Evolutionary conservation across 1,140 invertebrate genomes (phyloP).

Genomic region (Cydia fagiglandana): DNA sequence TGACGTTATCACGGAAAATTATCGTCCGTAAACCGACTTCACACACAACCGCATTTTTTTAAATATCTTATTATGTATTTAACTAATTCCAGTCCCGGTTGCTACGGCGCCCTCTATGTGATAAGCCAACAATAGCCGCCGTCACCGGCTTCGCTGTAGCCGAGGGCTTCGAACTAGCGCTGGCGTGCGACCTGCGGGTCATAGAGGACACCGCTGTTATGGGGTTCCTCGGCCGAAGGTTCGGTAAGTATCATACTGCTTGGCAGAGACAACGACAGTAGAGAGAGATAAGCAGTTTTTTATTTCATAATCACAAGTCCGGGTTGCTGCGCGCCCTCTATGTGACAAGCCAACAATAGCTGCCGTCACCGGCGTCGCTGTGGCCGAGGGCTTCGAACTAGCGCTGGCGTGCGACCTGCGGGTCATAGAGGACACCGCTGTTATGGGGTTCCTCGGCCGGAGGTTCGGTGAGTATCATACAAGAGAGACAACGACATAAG

Average conservation of each 20-base stretch:
- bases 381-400: constrained; percentile 93
- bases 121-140: constrained; percentile 92
- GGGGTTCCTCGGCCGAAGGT: constrained; percentile 91
- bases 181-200: constrained; percentile 94
- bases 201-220: constrained; percentile 91
- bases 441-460: constrained; percentile 90
- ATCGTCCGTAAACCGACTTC: too few species aligned
- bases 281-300: background rate
- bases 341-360: constrained; percentile 92
- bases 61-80: too few species aligned
- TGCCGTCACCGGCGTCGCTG: constrained; percentile 91
- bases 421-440: constrained; percentile 90
- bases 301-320: too few species aligned
- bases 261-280: background rate
- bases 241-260: constrained; percentile 80
- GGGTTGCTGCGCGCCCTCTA: constrained; percentile 76
- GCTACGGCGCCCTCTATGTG: constrained; percentile 79
- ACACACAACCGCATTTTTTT: too few species aligned
- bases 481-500: background rate
- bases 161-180: constrained; percentile 92
- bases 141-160: constrained; percentile 93
- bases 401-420: constrained; percentile 94
- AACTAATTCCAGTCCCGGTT: constrained; percentile 56
- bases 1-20: too few species aligned
- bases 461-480: constrained; percentile 84